Conservation (phyloP, 2,797 vertebrate genomes). For the Arctocebus calabarensis region DNA sequence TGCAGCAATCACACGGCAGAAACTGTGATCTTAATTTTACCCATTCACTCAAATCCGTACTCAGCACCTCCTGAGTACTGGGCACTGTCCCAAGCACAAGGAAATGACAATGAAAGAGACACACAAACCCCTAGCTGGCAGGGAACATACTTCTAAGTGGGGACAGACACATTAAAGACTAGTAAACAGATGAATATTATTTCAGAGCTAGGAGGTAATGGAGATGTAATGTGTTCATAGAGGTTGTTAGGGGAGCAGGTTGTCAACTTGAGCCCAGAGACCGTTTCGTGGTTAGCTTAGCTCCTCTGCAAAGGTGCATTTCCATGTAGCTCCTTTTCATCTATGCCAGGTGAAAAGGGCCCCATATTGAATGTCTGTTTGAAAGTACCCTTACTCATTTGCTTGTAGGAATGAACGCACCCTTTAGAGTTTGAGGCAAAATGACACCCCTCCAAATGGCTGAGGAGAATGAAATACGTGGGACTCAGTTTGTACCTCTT, state of each 20-base stretch:
- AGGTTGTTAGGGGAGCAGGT: not conserved
- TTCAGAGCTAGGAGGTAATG: not conserved
- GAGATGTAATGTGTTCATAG: accelerated
- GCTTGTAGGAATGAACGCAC: not conserved
- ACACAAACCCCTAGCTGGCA: no score
- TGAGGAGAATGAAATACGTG: accelerated
- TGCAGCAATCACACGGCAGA: not conserved
- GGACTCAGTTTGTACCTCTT: no score
- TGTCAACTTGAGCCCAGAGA: no score
- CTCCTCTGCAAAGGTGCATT: not conserved
- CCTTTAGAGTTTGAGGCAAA: not conserved
- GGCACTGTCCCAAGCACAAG: not conserved
- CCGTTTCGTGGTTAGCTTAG: accelerated
- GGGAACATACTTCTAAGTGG: accelerated
- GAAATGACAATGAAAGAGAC: not conserved
- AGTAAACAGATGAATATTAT: not conserved
- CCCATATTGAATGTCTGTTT: accelerated
- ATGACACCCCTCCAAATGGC: not conserved
- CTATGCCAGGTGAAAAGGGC: no score
- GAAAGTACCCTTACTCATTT: accelerated
- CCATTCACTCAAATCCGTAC: not conserved
- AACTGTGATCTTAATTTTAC: not conserved
- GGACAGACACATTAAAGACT: not conserved
- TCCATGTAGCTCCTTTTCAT: no score
- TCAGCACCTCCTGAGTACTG: accelerated